Evolutionary conservation across 1,140 invertebrate genomes (phyloP).

Genomic region (Cyclina sinensis): DNA sequence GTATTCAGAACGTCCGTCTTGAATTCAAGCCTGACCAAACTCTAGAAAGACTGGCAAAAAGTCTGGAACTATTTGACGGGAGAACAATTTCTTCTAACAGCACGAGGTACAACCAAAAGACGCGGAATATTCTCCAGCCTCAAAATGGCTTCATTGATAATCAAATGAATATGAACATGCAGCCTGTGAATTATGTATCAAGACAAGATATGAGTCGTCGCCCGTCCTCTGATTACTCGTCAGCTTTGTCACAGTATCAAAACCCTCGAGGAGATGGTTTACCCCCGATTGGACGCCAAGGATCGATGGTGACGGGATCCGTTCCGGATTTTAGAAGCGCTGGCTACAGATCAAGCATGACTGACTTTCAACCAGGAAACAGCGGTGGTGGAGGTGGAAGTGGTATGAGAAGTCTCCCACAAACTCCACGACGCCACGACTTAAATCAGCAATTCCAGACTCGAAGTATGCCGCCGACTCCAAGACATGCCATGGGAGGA

Average conservation of each 20-base stretch:
- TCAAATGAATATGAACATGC: background rate
- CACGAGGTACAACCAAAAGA: conserved; percentile 47
- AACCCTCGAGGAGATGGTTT: conserved; percentile 38
- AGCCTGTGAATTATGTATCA: background rate
- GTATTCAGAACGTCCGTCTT: conserved; percentile 54
- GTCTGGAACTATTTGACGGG: conserved; percentile 59
- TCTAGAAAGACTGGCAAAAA: conserved; percentile 52
- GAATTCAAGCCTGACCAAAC: conserved; percentile 64
- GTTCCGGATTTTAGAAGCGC: conserved; percentile 58
- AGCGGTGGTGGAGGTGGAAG: too few relatives aligned
- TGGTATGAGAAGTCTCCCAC: conserved; percentile 22
- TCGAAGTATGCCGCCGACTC: conserved; percentile 62
- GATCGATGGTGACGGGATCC: conserved; percentile 42
- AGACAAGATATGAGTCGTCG: background rate
- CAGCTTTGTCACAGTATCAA: background rate
- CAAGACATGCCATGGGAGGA: conserved; percentile 11
- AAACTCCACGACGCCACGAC: conserved; percentile 37
- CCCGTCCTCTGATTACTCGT: conserved; percentile 3
- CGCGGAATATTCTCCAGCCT: conserved; percentile 22
- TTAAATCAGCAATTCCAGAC: conserved; percentile 23
- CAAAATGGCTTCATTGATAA: conserved; percentile 47
- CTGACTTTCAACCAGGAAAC: conserved; percentile 3
- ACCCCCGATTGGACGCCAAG: conserved; percentile 18
- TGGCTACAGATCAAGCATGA: background rate
- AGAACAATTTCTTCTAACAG: conserved; percentile 45